Percentiles rank a stretch among this genome's conserved stretches.
Conservation (phyloP, 2,888 invertebrate genomes). For the Temnothorax unifasciatus region DNA sequence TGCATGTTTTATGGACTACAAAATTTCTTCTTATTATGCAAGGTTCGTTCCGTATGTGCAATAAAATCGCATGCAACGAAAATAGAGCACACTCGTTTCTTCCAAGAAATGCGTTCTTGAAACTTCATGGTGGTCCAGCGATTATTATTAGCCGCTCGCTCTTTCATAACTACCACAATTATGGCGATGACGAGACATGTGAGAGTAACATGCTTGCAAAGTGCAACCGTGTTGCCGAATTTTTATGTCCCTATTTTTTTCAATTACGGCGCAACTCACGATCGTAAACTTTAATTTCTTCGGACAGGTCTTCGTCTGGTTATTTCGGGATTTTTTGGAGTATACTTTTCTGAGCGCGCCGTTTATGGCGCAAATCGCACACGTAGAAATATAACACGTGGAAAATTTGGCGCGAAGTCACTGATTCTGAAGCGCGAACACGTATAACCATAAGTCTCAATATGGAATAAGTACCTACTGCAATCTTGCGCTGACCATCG, state of each 20-base stretch:
- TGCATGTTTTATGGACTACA: slow-evolving; percentile 40
- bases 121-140: slow-evolving; percentile 42
- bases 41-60: slow-evolving; percentile 23
- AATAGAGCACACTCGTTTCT: slow-evolving; percentile 40
- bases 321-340: slow-evolving; percentile 14
- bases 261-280: slow-evolving; percentile 17
- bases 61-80: slow-evolving; percentile 27
- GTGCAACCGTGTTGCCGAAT: slow-evolving; percentile 25
- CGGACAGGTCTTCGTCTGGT: background rate
- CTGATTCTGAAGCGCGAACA: slow-evolving; percentile 67
- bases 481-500: slow-evolving; percentile 67
- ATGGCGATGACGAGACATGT: slow-evolving; percentile 10
- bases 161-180: slow-evolving; percentile 32
- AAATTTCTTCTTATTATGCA: slow-evolving; percentile 39
- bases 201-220: background rate
- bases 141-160: slow-evolving; percentile 47
- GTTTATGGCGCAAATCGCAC: slow-evolving; percentile 27
- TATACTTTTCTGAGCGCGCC: background rate
- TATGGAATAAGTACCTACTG: slow-evolving; percentile 67
- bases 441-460: slow-evolving; percentile 74
- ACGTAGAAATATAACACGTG: slow-evolving; percentile 50
- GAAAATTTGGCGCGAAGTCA: slow-evolving; percentile 49
- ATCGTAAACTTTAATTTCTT: slow-evolving; percentile 49
- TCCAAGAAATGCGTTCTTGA: slow-evolving; percentile 25
- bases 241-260: slow-evolving; percentile 27